Percentiles rank a stretch among this genome's conserved stretches.
Evolutionary conservation across 1,140 invertebrate genomes (phyloP).

Genomic region (Elymnias hypermnestra): DNA sequence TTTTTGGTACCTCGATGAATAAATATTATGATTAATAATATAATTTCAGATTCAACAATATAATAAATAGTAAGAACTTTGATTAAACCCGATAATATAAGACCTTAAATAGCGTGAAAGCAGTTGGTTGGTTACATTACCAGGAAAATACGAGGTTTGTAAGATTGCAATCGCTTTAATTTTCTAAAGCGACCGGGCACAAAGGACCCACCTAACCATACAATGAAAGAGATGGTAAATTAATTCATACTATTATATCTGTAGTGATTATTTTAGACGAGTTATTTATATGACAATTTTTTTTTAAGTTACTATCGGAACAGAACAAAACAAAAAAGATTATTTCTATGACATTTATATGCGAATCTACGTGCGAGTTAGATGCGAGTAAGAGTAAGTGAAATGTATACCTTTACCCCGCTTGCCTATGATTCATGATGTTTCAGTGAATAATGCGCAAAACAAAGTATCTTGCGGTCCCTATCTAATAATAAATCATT

Average conservation of each 20-base stretch:
- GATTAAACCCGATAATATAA: too few species aligned
- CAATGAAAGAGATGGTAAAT: background rate
- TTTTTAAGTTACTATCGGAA: too few species aligned
- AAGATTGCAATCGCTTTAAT: slow-evolving; percentile 1
- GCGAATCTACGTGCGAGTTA: too few species aligned
- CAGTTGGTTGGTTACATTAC: background rate
- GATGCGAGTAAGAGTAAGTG: background rate
- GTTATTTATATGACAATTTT: too few species aligned
- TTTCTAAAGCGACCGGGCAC: background rate
- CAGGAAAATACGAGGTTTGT: background rate
- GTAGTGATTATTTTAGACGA: background rate
- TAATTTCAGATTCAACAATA: too few species aligned
- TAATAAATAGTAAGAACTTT: too few species aligned
- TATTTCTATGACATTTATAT: too few species aligned
- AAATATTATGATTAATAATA: too few species aligned
- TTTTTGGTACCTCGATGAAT: too few species aligned
- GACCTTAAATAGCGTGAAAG: too few species aligned
- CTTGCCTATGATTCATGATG: slow-evolving; percentile 38
- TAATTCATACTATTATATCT: background rate
- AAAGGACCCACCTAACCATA: background rate
- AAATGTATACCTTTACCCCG: background rate
- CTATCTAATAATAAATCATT: slow-evolving; percentile 58
- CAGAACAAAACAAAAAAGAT: too few species aligned
- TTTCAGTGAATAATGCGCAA: slow-evolving; percentile 56
- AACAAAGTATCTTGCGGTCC: slow-evolving; percentile 42